These are phyloP conservation scores for Eledone cirrhosa DNA, from an alignment of 2,888 invertebrate genomes.

Conservation along the genomic window DNA sequence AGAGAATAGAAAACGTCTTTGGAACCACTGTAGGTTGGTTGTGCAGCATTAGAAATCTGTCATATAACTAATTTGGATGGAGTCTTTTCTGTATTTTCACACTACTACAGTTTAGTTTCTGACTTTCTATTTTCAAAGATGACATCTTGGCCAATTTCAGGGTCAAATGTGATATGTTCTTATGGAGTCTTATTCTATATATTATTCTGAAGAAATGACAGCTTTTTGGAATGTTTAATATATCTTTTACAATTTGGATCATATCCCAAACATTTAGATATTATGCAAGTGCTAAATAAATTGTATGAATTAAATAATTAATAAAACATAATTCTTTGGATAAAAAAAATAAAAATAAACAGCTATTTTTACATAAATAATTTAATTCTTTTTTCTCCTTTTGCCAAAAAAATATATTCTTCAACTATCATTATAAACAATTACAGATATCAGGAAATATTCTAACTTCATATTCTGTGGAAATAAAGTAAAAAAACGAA, in stretches of 20 bases:
- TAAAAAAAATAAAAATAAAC: too few species aligned
- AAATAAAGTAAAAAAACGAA: too few species aligned
- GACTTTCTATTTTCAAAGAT: constrained; percentile 19
- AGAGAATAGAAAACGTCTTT: constrained; percentile 15
- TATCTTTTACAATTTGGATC: background rate
- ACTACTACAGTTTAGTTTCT: constrained; percentile 20
- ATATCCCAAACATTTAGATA: too few species aligned
- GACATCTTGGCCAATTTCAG: constrained; percentile 23
- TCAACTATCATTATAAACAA: too few species aligned
- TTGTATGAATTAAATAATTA: too few species aligned
- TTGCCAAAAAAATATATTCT: too few species aligned
- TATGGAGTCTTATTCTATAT: constrained; percentile 16
- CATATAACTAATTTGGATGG: constrained; percentile 21
- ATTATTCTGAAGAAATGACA: constrained; percentile 20
- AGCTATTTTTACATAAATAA: too few species aligned
- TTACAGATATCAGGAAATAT: too few species aligned
- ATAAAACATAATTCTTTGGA: too few species aligned
- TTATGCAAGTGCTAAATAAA: too few species aligned
- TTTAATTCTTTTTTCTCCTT: too few species aligned
- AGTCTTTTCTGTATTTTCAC: constrained; percentile 18
- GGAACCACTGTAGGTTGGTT: constrained; percentile 25
- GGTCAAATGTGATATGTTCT: constrained; percentile 19
- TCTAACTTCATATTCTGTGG: too few species aligned
- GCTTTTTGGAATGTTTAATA: constrained; percentile 8
- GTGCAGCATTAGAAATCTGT: constrained; percentile 21